Evolutionary conservation across 2,797 vertebrate genomes (phyloP), one percentile per base, ranked within the genome.

Genomic region (Gymnoscopelus microlampas): DNA sequence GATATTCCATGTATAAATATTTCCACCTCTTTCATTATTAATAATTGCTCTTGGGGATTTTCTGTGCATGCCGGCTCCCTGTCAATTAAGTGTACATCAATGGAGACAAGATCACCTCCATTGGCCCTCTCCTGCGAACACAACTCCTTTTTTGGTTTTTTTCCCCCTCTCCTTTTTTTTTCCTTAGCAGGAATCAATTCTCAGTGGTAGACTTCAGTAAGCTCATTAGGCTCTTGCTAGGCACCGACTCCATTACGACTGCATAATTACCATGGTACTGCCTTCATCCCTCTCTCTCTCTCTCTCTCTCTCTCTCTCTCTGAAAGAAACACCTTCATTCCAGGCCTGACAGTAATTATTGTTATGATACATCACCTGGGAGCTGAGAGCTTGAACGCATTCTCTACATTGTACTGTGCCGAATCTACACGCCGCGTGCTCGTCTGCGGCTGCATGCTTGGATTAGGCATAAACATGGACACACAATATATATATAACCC

Each of bases 211-310:
- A 92, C 88, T 92, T 80, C 79, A 88, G 89, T 92, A 88, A 90
- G 92, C 92, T 94, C 92, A 93, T 94, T 94, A 95, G 92, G 87
- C 84, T 90, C 89, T 90, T 88, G 85, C 90, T 83, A 87, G 87
- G 88, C 88, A 89, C 86, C 24, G 60, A 85, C 91, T 91, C 87
- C 83, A 90, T 92, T 92, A 90, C 77, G 54, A 87, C 83, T 83
- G 87, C 85, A 88, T 94, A 94, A 94, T 95, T 94, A 94, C 88
- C 86, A 88, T 79, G 78, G 82, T 79, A 87, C 85, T 89, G 81
- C 87, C 87, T 89, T 86, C 89, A 90, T 87, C 86, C 72, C 70
- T 66, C 74, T 85, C 39, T 44, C 6, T 44, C 39, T 44, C 39
- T 44, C 39, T 44, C 39, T 44, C 39, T 44, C 71, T 70, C 55